Conservation (phyloP, 2,888 invertebrate species). For the Pyrocoelia pectoralis region DNA sequence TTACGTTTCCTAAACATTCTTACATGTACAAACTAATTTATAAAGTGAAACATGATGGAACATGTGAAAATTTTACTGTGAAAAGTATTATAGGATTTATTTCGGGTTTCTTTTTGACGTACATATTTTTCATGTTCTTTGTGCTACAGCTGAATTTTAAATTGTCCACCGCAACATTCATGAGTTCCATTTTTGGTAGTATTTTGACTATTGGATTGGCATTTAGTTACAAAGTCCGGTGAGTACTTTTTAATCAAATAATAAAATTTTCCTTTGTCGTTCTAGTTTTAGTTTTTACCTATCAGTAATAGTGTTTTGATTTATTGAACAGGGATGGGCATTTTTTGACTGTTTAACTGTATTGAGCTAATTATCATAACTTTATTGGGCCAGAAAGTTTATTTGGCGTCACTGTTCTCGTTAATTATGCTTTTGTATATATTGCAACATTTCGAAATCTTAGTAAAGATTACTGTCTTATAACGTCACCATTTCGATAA, state of each 20-base stretch:
- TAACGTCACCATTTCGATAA: too few relatives aligned
- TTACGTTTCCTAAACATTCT: constrained; percentile 49
- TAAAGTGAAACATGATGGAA: constrained; percentile 62
- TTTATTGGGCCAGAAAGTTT: too few relatives aligned
- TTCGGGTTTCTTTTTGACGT: constrained; percentile 70
- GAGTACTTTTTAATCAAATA: constrained; percentile 32
- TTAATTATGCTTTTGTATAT: too few relatives aligned
- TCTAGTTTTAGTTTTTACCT: too few relatives aligned
- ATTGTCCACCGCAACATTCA: constrained; percentile 66
- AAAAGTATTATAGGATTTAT: constrained; percentile 73
- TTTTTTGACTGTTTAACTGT: too few relatives aligned
- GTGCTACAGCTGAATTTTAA: constrained; percentile 71
- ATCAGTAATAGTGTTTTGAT: too few relatives aligned
- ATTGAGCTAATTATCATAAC: too few relatives aligned
- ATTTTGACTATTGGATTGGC: constrained; percentile 72
- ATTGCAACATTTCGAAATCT: too few relatives aligned
- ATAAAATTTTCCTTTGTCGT: too few relatives aligned
- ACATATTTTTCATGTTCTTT: constrained; percentile 72
- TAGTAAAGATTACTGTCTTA: too few relatives aligned
- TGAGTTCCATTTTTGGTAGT: constrained; percentile 70
- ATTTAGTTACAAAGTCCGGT: constrained; percentile 67
- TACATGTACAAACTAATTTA: constrained; percentile 54
- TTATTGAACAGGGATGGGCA: too few relatives aligned
- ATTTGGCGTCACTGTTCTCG: too few relatives aligned
- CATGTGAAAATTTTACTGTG: constrained; percentile 67